phyloP scores from a whole-genome alignment of 35 echinoderm and acorn worm genomes.

The Apostichopus californicus region DNA sequence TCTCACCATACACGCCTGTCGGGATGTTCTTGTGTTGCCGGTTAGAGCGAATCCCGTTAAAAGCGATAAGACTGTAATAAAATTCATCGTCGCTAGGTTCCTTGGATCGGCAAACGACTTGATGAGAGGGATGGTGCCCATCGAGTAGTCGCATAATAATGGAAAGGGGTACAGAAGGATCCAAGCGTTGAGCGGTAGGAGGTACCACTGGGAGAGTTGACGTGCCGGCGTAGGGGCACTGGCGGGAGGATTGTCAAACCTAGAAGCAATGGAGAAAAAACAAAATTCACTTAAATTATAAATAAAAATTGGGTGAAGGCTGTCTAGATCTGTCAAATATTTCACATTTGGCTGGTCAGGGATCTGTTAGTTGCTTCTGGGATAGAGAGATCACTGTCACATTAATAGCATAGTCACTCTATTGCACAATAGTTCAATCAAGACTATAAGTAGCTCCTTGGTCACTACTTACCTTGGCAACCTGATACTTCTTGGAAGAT shows the following conservation, averaged over 20 bases:
- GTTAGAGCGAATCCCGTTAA: constrained; percentile 56
- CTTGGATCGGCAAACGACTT: constrained; percentile 65
- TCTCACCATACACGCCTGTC: constrained; percentile 80
- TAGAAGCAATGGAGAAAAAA: constrained; percentile 13
- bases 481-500: too few relatives aligned
- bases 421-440: too few relatives aligned
- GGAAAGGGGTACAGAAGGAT: constrained; percentile 70
- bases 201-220: constrained; percentile 77
- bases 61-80: constrained; percentile 32
- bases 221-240: constrained; percentile 51
- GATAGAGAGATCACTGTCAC: too few relatives aligned
- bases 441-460: too few relatives aligned
- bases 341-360: too few relatives aligned
- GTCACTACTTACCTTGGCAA: too few relatives aligned
- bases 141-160: constrained; percentile 85
- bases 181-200: constrained; percentile 74
- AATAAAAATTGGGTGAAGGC: too few relatives aligned
- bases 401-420: too few relatives aligned
- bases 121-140: constrained; percentile 85
- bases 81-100: constrained; percentile 69
- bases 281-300: too few relatives aligned
- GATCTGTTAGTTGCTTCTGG: too few relatives aligned
- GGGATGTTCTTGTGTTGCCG: constrained; percentile 43
- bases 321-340: too few relatives aligned
- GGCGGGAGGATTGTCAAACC: constrained; percentile 89